Percentiles rank a stretch among this genome's conserved stretches.
Conservation (phyloP, 2,113 vertebrate species). For the Astatoreochromis straeleni region DNA sequence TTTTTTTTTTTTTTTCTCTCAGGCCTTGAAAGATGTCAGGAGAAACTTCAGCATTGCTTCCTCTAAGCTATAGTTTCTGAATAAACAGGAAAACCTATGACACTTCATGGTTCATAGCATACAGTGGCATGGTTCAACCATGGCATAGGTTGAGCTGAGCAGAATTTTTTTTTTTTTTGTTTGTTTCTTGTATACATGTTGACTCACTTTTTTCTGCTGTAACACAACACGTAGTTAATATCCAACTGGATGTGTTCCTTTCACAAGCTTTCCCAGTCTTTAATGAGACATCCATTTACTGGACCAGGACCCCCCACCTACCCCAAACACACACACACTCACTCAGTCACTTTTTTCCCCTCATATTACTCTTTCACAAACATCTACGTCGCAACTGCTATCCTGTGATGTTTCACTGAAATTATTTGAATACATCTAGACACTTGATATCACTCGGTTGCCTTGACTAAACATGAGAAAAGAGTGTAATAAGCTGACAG, state of each 20-base stretch:
- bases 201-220: background rate
- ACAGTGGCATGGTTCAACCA: background rate
- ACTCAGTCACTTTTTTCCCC: background rate
- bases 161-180: fast-evolving
- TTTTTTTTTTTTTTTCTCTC: too few relatives aligned
- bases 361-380: background rate
- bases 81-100: background rate
- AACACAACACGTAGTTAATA: background rate
- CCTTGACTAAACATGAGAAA: background rate
- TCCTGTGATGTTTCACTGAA: background rate
- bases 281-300: background rate
- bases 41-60: background rate
- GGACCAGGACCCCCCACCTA: fast-evolving
- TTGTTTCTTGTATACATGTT: background rate
- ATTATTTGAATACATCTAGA: background rate
- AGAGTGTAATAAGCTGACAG: background rate
- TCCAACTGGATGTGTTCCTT: background rate
- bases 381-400: background rate
- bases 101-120: background rate
- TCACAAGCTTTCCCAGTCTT: background rate
- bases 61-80: background rate
- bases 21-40: background rate
- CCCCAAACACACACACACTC: background rate
- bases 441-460: background rate
- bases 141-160: background rate